phyloP scores from a whole-genome alignment of 2,797 vertebrate genomes.

The Lepilemur ruficaudatus region DNA sequence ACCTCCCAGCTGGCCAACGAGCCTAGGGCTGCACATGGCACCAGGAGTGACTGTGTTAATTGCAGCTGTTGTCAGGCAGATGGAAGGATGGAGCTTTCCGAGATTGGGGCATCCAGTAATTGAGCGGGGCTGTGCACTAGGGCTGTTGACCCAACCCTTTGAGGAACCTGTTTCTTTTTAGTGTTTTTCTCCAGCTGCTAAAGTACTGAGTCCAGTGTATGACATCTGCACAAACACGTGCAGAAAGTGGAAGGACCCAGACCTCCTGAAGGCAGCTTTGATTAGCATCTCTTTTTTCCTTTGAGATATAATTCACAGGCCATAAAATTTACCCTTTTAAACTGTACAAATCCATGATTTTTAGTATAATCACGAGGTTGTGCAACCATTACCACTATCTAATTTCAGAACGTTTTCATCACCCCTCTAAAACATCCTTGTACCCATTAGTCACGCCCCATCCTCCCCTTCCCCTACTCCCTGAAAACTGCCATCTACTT shows the following conservation, averaged over 20 bases:
- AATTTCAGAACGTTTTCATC: neutral
- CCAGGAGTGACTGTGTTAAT: neutral
- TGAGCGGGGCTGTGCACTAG: neutral
- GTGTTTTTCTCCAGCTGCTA: neutral
- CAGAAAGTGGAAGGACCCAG: neutral
- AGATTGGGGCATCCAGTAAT: neutral
- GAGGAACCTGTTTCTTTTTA: neutral
- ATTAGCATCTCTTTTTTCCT: neutral
- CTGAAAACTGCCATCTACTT: neutral
- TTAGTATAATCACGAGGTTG: neutral
- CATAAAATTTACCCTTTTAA: neutral
- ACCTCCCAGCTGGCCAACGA: neutral
- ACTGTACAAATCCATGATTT: neutral
- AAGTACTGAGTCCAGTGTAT: neutral
- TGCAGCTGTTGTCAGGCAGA: neutral
- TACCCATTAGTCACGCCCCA: too few species aligned
- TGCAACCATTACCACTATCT: neutral
- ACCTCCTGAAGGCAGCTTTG: neutral
- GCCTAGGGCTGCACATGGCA: neutral
- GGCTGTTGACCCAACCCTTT: neutral
- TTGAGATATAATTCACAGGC: neutral
- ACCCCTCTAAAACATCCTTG: neutral
- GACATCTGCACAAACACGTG: neutral
- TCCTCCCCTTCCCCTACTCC: neutral
- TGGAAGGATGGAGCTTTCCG: neutral